These are phyloP conservation scores for Campylomormyrus numenius DNA, from an alignment of 2,113 vertebrate genomes.

Conservation along the genomic window DNA sequence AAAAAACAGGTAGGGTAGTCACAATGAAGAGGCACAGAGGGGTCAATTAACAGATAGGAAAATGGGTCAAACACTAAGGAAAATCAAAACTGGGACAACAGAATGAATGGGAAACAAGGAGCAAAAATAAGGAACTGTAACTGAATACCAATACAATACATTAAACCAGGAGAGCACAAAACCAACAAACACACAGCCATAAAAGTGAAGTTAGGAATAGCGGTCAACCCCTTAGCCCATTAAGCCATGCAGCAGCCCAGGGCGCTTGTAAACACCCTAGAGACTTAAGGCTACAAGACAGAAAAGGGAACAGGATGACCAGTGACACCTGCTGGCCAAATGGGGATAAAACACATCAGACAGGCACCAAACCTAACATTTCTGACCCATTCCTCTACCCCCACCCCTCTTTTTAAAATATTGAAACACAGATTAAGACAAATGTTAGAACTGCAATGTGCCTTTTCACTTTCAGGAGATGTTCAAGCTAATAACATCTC, in stretches of 20 bases:
- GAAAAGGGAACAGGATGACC: background rate
- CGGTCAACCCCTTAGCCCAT: background rate
- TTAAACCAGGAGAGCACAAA: background rate
- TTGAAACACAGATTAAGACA: background rate
- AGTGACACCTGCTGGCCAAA: background rate
- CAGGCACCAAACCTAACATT: background rate
- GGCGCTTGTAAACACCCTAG: background rate
- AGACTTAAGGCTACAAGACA: background rate
- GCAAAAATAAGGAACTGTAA: background rate
- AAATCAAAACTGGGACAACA: background rate
- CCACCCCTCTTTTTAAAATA: background rate
- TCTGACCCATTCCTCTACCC: background rate
- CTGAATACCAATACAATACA: background rate
- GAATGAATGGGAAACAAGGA: background rate
- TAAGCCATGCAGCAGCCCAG: background rate
- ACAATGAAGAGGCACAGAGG: background rate
- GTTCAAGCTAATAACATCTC: background rate
- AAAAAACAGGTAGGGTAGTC: background rate
- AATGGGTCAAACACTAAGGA: background rate
- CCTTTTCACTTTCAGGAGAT: background rate
- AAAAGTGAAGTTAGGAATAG: background rate
- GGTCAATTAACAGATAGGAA: background rate
- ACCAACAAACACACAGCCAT: background rate
- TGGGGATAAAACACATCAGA: background rate
- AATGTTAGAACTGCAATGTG: background rate